phyloP scores from a whole-genome alignment of 2,113 vertebrate genomes.

The Engraulis encrasicolus region DNA sequence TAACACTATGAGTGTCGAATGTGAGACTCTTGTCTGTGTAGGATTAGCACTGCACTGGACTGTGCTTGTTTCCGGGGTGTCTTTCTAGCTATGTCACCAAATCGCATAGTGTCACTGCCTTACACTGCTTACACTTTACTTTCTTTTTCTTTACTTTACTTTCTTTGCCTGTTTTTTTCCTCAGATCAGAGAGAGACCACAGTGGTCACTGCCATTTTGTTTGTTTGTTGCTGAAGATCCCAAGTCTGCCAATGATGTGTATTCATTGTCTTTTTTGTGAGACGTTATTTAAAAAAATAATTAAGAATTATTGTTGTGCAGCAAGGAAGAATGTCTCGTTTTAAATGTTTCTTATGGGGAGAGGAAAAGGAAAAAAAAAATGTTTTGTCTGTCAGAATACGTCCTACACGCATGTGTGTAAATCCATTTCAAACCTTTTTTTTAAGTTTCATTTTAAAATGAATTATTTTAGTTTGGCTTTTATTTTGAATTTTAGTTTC shows the following conservation, averaged over 20 bases:
- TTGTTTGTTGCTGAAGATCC: background rate
- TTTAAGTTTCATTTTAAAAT: background rate
- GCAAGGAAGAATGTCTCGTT: background rate
- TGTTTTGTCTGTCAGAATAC: background rate
- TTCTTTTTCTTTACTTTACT: conserved; percentile 42
- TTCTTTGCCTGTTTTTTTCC: conserved; percentile 38
- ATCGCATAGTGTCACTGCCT: background rate
- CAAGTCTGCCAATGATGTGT: background rate
- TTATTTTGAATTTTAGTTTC: conserved; percentile 48
- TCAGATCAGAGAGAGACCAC: background rate
- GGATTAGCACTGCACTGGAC: no score
- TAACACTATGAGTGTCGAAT: no score
- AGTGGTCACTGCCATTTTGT: background rate
- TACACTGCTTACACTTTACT: conserved; percentile 40
- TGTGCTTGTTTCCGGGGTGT: conserved; percentile 3
- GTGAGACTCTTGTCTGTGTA: no score
- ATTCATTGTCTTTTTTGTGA: background rate
- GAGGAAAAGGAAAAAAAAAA: background rate
- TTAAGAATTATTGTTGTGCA: background rate
- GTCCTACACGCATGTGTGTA: background rate
- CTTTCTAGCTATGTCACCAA: conserved; percentile 40
- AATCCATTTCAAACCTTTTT: background rate
- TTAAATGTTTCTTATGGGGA: background rate
- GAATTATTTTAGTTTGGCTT: background rate
- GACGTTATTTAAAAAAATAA: background rate